A percentile compares a stretch with the other conserved stretches of the same genome.
These are phyloP conservation scores for Chelon auratus DNA, from an alignment of 2,797 vertebrate species.

Conservation along the genomic window DNA sequence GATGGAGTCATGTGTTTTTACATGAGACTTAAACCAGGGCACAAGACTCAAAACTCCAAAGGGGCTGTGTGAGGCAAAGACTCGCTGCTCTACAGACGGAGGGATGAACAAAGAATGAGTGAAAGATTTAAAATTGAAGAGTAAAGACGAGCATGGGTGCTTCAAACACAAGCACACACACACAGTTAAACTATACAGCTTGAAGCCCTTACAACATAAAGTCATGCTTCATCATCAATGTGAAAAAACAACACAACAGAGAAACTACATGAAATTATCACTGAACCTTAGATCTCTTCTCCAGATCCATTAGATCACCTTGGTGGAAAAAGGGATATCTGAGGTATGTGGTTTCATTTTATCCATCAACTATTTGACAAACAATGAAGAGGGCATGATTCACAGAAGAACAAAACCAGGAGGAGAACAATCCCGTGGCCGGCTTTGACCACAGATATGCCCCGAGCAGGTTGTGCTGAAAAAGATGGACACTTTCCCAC, in stretches of 20 bases:
- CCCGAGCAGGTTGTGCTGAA: slow-evolving; percentile 31
- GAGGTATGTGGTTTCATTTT: slow-evolving; percentile 81
- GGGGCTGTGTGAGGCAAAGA: slow-evolving; percentile 43
- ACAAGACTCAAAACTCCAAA: slow-evolving; percentile 60
- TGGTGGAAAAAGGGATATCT: slow-evolving; percentile 61
- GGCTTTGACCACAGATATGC: slow-evolving; percentile 16
- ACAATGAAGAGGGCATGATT: no score
- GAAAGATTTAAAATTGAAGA: slow-evolving; percentile 27
- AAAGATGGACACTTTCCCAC: slow-evolving; percentile 16
- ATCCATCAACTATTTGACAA: slow-evolving; percentile 32
- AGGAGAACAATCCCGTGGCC: slow-evolving; percentile 17
- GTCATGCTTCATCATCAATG: slow-evolving; percentile 60
- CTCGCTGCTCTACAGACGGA: slow-evolving; percentile 37
- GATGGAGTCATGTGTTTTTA: slow-evolving; percentile 64
- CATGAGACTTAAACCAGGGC: slow-evolving; percentile 58
- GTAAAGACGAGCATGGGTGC: slow-evolving; percentile 23
- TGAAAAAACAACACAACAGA: slow-evolving; percentile 65
- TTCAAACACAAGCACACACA: slow-evolving; percentile 23
- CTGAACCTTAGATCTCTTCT: slow-evolving; percentile 51
- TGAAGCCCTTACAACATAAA: slow-evolving; percentile 74
- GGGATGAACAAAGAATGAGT: background rate
- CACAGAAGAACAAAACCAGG: slow-evolving; percentile 14
- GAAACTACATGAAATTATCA: slow-evolving; percentile 52
- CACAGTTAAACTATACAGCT: slow-evolving; percentile 44
- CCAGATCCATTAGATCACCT: slow-evolving; percentile 52